Evolutionary conservation across 2,113 vertebrate genomes (phyloP), one percentile per base, ranked within the genome.

Genomic region (Mugil cephalus): DNA sequence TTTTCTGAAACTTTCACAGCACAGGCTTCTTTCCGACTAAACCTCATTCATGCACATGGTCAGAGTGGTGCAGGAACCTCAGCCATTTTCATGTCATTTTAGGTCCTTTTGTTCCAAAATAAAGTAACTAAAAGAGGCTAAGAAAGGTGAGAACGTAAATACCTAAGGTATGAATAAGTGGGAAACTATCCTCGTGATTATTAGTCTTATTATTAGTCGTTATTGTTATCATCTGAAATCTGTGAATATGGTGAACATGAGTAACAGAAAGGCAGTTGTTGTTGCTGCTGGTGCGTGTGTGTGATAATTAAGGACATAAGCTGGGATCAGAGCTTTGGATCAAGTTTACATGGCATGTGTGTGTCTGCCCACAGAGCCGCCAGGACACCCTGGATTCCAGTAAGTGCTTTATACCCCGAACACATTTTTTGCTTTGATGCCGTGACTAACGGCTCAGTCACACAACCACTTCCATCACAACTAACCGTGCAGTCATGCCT

Each of bases 391-490:
- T 4, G 50, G 70, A 61, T 91, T 91, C 87, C 88, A 78, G 87
- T 88, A 89, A 92, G 71, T 46, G 58, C 71, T 79, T 77, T 80
- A 64, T 17, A 73, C 74, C 69, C 60, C 51, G 79, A 80, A 82
- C 82, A 77, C 77, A 79, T 66, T 84, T 64, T 62, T 46, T 66
- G 39, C 90, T 90, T 89, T 91, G 85, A 90, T 71, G 71, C 64
- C 62, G 75, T 90, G 90, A 90, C 79, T 89, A 82, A 90, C 14
- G 18, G 48, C 68, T 69, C 70, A 21, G 64, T 89, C 84, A 86
- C 83, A 68, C 61, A 45, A 86, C 90, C 89, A 79, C 89, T 86
- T 90, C 87, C 84, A 89, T 85, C 70, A 14, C 82, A 65, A 10
- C 65, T 39, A 50, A 63, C 52, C 30, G 19, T 60, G 62, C 54